Percentiles rank a stretch among this genome's conserved stretches.
phyloP scores from a whole-genome alignment of 2,888 invertebrate species.

The Cerceris ruficornis region DNA sequence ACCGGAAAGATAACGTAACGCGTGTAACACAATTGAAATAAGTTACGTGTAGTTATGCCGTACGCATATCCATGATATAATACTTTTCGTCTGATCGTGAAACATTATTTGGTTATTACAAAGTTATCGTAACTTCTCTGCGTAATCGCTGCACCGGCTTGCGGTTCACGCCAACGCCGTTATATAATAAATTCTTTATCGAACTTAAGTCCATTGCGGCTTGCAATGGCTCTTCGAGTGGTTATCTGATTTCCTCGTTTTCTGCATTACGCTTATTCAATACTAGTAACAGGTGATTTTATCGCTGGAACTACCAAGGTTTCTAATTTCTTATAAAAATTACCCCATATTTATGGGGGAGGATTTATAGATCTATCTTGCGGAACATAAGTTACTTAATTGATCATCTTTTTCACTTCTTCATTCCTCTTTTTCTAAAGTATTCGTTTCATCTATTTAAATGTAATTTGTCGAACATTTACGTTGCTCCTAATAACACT shows the following conservation, averaged over 20 bases:
- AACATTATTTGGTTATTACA: slow-evolving; percentile 43
- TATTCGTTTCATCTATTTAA: too few relatives aligned
- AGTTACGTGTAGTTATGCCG: background rate
- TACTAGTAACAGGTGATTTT: background rate
- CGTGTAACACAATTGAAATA: background rate
- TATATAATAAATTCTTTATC: slow-evolving; percentile 22
- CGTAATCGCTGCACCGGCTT: slow-evolving; percentile 11
- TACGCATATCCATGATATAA: slow-evolving; percentile 44
- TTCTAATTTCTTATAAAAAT: too few relatives aligned
- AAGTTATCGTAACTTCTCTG: slow-evolving; percentile 41
- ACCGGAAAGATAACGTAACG: slow-evolving; percentile 1
- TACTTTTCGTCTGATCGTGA: slow-evolving; percentile 27
- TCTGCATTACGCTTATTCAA: background rate
- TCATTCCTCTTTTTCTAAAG: too few relatives aligned
- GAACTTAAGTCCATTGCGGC: slow-evolving; percentile 2
- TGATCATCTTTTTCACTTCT: too few relatives aligned
- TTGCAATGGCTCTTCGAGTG: background rate
- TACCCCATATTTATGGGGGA: too few relatives aligned
- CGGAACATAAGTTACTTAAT: too few relatives aligned
- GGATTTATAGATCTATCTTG: too few relatives aligned
- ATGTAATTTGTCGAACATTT: too few relatives aligned
- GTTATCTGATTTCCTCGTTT: background rate
- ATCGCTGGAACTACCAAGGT: background rate
- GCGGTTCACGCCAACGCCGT: slow-evolving; percentile 21
- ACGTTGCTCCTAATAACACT: too few relatives aligned